Base-by-base conservation (phyloP, 1,140 invertebrate genomes). In the Prorops nasuta region DNA sequence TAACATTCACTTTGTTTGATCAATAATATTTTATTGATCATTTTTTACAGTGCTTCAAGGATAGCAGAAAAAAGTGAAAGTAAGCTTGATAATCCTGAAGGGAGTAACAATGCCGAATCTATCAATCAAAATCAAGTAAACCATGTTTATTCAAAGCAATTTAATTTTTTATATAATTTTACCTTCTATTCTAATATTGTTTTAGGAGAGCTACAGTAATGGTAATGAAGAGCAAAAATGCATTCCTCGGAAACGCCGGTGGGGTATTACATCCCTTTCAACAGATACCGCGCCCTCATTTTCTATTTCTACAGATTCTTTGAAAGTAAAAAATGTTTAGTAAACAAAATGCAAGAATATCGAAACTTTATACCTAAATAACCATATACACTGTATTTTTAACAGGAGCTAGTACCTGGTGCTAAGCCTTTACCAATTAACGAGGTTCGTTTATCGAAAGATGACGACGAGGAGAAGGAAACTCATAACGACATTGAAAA, bases 381-480 rank as follows among this genome's bases (percentile, higher is more conserved):
- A n/a, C n/a, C n/a, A n/a, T n/a, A n/a, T 38, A 48, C 2, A 35
- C 7, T 34, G 16, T 38, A 1, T 31, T 44, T 44, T 34, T 49
- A 44, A 44, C 51, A 85, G 83, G 72, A 58, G 22, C 52, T 83
- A 19, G 79, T 83, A 12, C 81, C 81, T 44, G 81, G 80, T 53
- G 80, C 79, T 17, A 81, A 80, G 54, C 78, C 79, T 38, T 57
- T 81, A 28, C 71, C 80, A 3, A 69, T 77, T n/a, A 76, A 71
- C 19, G 79, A 80, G 58, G 72, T 80, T 19, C 66, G 72, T 58
- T 63, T 79, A 3, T 69, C 71, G 14, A 78, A 73, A 49, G 74
- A 74, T 14, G 70, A 72, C 34, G 77, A 79, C 28, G 79, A 79
- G 17, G 63, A 72, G 12, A 66, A 66, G 44, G 60, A 60, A 44